Conservation (phyloP, 2,888 invertebrate genomes). For the Drosophila subsilvestris region DNA sequence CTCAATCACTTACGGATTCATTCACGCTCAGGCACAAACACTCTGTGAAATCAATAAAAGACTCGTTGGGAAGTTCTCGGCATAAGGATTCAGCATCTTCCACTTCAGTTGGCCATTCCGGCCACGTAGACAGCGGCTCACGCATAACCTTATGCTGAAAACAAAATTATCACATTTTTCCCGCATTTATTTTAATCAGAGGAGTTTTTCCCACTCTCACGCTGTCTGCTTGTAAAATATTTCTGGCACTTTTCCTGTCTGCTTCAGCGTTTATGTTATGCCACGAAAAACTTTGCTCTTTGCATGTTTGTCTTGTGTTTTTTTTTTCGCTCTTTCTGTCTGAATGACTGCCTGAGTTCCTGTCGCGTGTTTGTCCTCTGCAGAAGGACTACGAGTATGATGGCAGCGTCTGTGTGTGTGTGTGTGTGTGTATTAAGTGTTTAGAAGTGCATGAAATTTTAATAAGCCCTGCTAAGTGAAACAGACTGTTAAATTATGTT, state of each 20-base stretch:
- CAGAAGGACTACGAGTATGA: not conserved
- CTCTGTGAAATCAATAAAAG: constrained; percentile 62
- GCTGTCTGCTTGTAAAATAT: constrained; percentile 49
- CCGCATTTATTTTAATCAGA: constrained; percentile 65
- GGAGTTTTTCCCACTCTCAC: constrained; percentile 33
- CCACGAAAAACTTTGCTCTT: constrained; percentile 39
- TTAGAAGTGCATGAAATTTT: constrained; percentile 72
- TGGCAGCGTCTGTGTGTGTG: constrained; percentile 26
- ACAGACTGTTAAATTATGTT: constrained; percentile 57
- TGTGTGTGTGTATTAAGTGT: constrained; percentile 58
- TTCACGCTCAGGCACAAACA: constrained; percentile 7
- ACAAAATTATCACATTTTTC: constrained; percentile 72
- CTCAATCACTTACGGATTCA: constrained; percentile 11
- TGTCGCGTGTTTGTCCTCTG: constrained; percentile 27
- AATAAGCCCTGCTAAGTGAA: constrained; percentile 63
- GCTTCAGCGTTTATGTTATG: constrained; percentile 33
- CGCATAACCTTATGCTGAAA: constrained; percentile 61
- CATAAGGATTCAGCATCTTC: not conserved
- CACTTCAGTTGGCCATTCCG: constrained; percentile 54
- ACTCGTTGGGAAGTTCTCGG: constrained; percentile 2
- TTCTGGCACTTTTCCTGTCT: constrained; percentile 53
- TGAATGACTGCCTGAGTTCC: constrained; percentile 13
- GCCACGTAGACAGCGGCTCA: constrained; percentile 48
- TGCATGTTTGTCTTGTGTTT: constrained; percentile 52
- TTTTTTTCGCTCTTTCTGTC: constrained; percentile 5